A percentile compares a stretch with the other conserved stretches of the same genome.
Conservation (phyloP, 2,888 invertebrate genomes). For the Matsumyia berberina region DNA sequence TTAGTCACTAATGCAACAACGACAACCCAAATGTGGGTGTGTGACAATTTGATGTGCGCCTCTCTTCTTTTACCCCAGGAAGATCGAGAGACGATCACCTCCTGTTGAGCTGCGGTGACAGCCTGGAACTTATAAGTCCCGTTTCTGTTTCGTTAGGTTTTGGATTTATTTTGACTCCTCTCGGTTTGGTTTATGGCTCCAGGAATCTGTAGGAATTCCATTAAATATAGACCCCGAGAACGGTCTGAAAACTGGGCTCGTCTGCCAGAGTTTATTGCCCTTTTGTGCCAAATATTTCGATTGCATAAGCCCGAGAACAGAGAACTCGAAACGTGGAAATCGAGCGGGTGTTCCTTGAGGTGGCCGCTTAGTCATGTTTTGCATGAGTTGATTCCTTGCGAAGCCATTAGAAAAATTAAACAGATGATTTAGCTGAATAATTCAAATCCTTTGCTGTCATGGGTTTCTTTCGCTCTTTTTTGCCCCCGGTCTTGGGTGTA, state of each 20-base stretch:
- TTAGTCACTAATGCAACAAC: slow-evolving; percentile 68
- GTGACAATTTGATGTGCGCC: slow-evolving; percentile 65
- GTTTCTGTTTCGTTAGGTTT: slow-evolving; percentile 36
- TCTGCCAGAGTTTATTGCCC: slow-evolving; percentile 70
- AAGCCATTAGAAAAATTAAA: slow-evolving; percentile 71
- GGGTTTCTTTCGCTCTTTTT: slow-evolving; percentile 41
- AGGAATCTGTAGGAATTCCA: slow-evolving; percentile 58
- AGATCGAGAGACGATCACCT: slow-evolving; percentile 48
- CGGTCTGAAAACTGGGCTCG: too few relatives aligned
- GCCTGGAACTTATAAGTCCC: slow-evolving; percentile 70
- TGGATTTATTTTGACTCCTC: slow-evolving; percentile 44
- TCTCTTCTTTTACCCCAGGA: slow-evolving; percentile 26
- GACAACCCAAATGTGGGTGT: slow-evolving; percentile 67
- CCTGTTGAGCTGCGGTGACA: slow-evolving; percentile 74
- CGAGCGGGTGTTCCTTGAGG: slow-evolving; percentile 51
- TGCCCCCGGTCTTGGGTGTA: neutral
- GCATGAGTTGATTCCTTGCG: slow-evolving; percentile 49
- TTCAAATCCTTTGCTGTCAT: slow-evolving; percentile 58
- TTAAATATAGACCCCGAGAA: slow-evolving; percentile 51
- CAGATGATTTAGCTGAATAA: slow-evolving; percentile 66
- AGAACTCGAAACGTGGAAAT: too few relatives aligned
- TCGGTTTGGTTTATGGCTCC: slow-evolving; percentile 65
- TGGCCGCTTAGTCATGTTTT: slow-evolving; percentile 61
- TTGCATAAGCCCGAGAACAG: slow-evolving; percentile 39
- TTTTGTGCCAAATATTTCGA: slow-evolving; percentile 70